These are phyloP conservation scores for Tetramorium simillimum DNA, from an alignment of 1,140 invertebrate species.

Conservation along the genomic window DNA sequence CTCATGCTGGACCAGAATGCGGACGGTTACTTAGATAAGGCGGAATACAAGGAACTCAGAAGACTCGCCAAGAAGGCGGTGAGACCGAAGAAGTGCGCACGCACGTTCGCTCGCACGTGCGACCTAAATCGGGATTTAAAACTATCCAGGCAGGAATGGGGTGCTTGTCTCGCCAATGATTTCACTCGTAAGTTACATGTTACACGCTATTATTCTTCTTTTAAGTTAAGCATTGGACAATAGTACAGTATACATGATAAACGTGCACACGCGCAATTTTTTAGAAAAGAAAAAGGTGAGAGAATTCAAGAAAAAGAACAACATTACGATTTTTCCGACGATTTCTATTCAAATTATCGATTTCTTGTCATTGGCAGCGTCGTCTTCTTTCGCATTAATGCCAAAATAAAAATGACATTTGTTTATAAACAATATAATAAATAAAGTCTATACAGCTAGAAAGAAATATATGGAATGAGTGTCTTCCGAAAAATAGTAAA, in stretches of 20 bases:
- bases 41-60: slow-evolving; percentile 92
- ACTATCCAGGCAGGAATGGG: slow-evolving; percentile 93
- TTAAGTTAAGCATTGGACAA: neutral
- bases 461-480: neutral
- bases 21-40: slow-evolving; percentile 90
- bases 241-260: neutral
- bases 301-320: neutral
- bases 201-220: neutral
- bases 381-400: no score
- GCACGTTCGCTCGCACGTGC: slow-evolving; percentile 94
- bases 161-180: slow-evolving; percentile 91
- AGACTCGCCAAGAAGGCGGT: slow-evolving; percentile 94
- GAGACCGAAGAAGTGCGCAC: slow-evolving; percentile 94
- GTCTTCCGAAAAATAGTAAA: neutral
- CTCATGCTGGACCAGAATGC: slow-evolving; percentile 91
- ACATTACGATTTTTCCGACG: no score
- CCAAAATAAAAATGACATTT: no score
- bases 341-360: no score
- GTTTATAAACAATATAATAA: no score
- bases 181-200: slow-evolving; percentile 85
- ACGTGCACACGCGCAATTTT: neutral
- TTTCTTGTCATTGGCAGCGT: neutral
- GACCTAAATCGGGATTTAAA: slow-evolving; percentile 92
- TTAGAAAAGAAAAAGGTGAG: neutral
- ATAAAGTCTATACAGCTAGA: neutral